These are phyloP conservation scores for Amiota minor DNA, from an alignment of 2,888 invertebrate species.

Conservation along the genomic window DNA sequence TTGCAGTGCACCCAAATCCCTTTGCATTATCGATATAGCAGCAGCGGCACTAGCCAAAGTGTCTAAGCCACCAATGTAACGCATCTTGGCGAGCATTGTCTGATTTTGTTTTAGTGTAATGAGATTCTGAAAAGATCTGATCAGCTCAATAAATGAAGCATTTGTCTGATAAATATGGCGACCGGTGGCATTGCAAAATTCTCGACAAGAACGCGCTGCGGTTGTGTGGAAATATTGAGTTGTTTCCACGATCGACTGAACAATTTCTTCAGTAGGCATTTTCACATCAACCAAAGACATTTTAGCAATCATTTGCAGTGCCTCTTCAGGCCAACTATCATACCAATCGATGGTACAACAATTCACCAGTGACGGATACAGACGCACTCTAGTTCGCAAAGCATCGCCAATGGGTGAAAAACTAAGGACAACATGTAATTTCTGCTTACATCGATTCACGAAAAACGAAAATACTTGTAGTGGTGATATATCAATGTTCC, in stretches of 20 bases:
- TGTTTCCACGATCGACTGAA: constrained; percentile 81
- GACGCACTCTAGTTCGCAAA: constrained; percentile 84
- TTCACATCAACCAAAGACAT: constrained; percentile 82
- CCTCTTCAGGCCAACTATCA: constrained; percentile 89
- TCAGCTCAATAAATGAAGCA: constrained; percentile 88
- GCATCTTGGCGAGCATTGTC: constrained; percentile 80
- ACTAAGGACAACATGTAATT: constrained; percentile 86
- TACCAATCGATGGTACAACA: constrained; percentile 97
- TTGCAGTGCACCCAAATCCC: constrained; percentile 85
- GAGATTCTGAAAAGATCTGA: constrained; percentile 84
- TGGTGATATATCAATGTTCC: constrained; percentile 88
- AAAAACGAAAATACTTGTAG: constrained; percentile 87
- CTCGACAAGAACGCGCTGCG: constrained; percentile 78
- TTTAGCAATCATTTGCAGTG: constrained; percentile 86
- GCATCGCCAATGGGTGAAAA: constrained; percentile 87
- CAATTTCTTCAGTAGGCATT: constrained; percentile 76
- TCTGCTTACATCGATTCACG: constrained; percentile 84
- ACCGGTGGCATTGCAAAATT: constrained; percentile 79
- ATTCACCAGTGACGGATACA: constrained; percentile 92
- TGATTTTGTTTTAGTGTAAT: constrained; percentile 82
- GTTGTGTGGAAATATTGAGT: constrained; percentile 93
- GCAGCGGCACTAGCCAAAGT: constrained; percentile 87
- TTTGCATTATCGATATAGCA: constrained; percentile 86
- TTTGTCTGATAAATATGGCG: constrained; percentile 92
- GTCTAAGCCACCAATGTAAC: constrained; percentile 86